These are phyloP conservation scores for Barnardius zonarius DNA, from an alignment of 2,113 vertebrate genomes.

Conservation along the genomic window DNA sequence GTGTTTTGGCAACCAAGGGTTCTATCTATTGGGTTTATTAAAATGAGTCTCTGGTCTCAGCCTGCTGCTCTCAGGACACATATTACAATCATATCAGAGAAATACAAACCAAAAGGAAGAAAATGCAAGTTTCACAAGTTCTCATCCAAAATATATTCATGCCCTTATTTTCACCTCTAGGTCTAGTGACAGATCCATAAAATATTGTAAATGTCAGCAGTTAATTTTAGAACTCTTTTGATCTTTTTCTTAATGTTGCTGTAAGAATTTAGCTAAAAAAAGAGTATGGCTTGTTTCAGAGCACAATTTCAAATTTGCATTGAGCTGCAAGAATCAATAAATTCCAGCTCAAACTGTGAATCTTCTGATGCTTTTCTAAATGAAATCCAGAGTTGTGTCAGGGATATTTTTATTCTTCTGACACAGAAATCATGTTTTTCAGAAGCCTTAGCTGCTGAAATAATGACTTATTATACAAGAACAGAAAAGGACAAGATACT, in stretches of 20 bases:
- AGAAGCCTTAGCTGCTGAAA: background rate
- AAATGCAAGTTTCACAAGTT: background rate
- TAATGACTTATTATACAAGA: background rate
- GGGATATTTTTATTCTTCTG: conserved; percentile 40
- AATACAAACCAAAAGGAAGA: background rate
- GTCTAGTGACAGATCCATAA: background rate
- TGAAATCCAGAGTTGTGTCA: background rate
- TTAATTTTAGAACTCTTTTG: background rate
- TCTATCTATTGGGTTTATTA: background rate
- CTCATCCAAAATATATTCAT: background rate
- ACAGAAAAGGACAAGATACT: conserved; percentile 14
- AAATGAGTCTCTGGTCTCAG: background rate
- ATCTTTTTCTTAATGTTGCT: background rate
- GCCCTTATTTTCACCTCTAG: background rate
- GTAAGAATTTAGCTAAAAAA: background rate
- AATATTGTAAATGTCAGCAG: background rate
- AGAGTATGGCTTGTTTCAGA: background rate
- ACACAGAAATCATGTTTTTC: conserved; percentile 31
- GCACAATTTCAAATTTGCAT: background rate
- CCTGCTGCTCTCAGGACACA: background rate
- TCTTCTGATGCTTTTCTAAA: conserved; percentile 26
- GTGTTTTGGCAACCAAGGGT: background rate
- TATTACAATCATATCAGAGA: background rate
- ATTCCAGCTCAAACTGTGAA: conserved; percentile 16
- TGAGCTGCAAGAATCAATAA: conserved; percentile 10